These are phyloP conservation scores for Hydrotaea cyrtoneurina DNA, from an alignment of 2,888 invertebrate species.

Conservation along the genomic window DNA sequence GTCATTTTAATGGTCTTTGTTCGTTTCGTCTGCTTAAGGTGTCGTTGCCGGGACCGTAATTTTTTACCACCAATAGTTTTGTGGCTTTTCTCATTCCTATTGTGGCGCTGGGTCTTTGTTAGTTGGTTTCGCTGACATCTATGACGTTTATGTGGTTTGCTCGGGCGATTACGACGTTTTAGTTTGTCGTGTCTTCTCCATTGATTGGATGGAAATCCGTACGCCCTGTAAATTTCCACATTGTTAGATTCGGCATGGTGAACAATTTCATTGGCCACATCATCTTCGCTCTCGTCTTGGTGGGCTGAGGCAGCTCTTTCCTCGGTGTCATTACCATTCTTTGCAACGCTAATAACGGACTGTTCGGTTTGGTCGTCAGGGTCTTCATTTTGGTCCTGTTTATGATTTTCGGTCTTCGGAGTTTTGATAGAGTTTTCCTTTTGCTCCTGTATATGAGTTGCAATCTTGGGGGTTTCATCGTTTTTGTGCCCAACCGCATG, in stretches of 20 bases:
- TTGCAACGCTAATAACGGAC: neutral
- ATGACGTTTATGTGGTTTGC: neutral
- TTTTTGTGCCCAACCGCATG: too few relatives aligned
- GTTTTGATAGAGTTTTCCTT: too few relatives aligned
- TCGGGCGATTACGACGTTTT: neutral
- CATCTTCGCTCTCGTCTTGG: conserved; percentile 21
- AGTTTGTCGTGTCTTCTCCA: neutral
- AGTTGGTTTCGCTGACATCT: too few relatives aligned
- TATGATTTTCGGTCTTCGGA: too few relatives aligned
- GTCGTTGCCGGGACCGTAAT: neutral
- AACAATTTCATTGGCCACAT: conserved; percentile 37
- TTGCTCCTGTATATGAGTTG: too few relatives aligned
- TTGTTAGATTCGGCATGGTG: neutral
- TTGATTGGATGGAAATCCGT: neutral
- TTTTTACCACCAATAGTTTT: too few relatives aligned
- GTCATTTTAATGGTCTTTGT: neutral
- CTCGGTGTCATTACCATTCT: neutral
- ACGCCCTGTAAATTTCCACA: neutral
- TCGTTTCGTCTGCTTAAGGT: neutral
- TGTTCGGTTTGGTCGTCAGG: neutral
- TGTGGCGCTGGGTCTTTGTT: neutral
- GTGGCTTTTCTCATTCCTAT: too few relatives aligned
- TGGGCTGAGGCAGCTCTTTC: neutral
- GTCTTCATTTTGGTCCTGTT: too few relatives aligned
- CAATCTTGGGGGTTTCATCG: too few relatives aligned